Conservation (phyloP, 2,113 vertebrate species). For the Otis tarda region DNA sequence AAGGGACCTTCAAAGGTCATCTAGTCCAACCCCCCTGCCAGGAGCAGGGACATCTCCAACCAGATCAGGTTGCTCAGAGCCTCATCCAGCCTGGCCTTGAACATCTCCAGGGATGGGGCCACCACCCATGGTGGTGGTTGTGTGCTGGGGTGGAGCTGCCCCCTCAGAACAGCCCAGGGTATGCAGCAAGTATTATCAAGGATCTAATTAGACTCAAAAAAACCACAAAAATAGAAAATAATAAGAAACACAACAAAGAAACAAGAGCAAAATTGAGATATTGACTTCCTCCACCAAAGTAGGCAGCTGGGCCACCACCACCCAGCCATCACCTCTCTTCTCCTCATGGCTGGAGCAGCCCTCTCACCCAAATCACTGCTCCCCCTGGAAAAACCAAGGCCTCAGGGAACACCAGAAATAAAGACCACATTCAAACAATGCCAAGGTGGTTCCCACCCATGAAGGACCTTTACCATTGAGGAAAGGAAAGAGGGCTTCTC, state of each 20-base stretch:
- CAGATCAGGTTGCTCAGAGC: too few relatives aligned
- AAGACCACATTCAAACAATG: fast-evolving
- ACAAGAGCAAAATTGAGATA: neutral
- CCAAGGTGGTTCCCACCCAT: fast-evolving
- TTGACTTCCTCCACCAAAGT: neutral
- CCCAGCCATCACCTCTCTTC: neutral
- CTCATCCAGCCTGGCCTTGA: too few relatives aligned
- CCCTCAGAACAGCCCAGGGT: neutral
- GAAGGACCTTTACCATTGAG: fast-evolving
- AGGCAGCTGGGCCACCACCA: neutral
- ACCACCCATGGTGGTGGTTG: too few relatives aligned
- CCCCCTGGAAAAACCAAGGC: neutral
- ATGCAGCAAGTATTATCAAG: neutral
- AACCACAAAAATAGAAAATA: fast-evolving
- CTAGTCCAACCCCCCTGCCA: too few relatives aligned
- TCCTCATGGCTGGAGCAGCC: neutral
- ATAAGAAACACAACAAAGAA: neutral
- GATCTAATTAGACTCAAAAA: neutral
- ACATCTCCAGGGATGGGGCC: too few relatives aligned
- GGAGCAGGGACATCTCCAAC: too few relatives aligned
- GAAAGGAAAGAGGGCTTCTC: fast-evolving
- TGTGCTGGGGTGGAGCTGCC: neutral
- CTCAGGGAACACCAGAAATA: fast-evolving
- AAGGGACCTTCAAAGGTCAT: too few relatives aligned
- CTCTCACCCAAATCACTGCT: fast-evolving